phyloP scores from a whole-genome alignment of 1,140 invertebrate species.

The Drosophila ananassae region DNA sequence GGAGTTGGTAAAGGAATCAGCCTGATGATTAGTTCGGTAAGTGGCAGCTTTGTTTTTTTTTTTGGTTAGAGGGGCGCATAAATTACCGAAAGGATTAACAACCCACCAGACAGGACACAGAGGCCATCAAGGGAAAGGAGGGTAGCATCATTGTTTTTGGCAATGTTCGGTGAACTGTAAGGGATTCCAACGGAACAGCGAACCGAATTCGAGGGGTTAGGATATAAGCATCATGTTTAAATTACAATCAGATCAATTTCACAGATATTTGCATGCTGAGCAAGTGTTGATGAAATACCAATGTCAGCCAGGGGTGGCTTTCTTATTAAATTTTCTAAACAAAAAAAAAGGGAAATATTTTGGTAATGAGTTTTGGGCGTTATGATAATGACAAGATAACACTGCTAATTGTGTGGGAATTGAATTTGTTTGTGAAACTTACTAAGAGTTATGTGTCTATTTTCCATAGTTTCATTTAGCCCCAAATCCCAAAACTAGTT shows the following conservation, averaged over 20 bases:
- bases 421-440: background rate
- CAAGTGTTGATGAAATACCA: slow-evolving; percentile 62
- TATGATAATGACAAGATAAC: background rate
- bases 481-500: too few species aligned
- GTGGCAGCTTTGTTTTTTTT: slow-evolving; percentile 55
- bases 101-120: slow-evolving; percentile 58
- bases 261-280: slow-evolving; percentile 75
- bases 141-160: slow-evolving; percentile 53
- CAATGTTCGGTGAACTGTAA: slow-evolving; percentile 68
- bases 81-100: slow-evolving; percentile 77
- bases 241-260: slow-evolving; percentile 82
- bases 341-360: background rate
- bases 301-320: slow-evolving; percentile 50
- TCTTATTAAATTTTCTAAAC: slow-evolving; percentile 28
- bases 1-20: slow-evolving; percentile 35
- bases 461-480: too few species aligned
- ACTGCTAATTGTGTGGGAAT: background rate
- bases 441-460: too few species aligned
- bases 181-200: slow-evolving; percentile 52
- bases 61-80: slow-evolving; percentile 61
- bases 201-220: slow-evolving; percentile 2
- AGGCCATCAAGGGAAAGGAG: slow-evolving; percentile 58
- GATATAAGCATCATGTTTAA: slow-evolving; percentile 51
- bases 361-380: background rate
- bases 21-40: slow-evolving; percentile 79